phyloP scores from a whole-genome alignment of 2,888 invertebrate species.

The Erebia palarica region DNA sequence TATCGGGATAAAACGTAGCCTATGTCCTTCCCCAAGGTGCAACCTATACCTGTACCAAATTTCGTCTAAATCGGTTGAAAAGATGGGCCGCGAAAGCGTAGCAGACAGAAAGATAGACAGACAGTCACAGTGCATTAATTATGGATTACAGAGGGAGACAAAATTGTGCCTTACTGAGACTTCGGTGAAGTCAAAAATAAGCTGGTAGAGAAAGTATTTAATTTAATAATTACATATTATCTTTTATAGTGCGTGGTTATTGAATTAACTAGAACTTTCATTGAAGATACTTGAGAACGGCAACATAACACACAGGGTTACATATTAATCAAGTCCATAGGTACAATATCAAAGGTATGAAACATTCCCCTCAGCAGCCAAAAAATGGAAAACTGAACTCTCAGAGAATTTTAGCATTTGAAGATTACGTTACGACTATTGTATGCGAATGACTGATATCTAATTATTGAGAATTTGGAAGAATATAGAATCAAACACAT shows the following conservation, averaged over 20 bases:
- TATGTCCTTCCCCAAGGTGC: no score
- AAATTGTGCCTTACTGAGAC: no score
- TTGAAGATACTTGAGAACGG: conserved; percentile 16
- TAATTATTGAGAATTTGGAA: background rate
- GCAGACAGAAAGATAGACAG: no score
- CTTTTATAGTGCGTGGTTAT: conserved; percentile 39
- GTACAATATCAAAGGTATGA: background rate
- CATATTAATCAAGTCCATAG: background rate
- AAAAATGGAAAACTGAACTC: background rate
- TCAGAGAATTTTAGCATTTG: background rate
- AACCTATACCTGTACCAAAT: no score
- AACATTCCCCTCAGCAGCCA: background rate
- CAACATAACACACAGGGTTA: conserved; percentile 10
- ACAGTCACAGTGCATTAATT: no score
- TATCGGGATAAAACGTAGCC: no score
- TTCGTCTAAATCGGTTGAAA: no score
- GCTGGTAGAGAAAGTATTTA: conserved; percentile 34
- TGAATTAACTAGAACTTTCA: conserved; percentile 28
- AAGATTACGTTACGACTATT: background rate
- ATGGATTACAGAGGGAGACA: no score
- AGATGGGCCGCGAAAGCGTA: no score
- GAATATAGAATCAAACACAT: background rate
- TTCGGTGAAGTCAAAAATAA: no score
- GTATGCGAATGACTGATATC: background rate
- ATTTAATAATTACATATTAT: conserved; percentile 27